Conservation (phyloP, 2,888 invertebrate genomes). For the Calephelis perditalis region DNA sequence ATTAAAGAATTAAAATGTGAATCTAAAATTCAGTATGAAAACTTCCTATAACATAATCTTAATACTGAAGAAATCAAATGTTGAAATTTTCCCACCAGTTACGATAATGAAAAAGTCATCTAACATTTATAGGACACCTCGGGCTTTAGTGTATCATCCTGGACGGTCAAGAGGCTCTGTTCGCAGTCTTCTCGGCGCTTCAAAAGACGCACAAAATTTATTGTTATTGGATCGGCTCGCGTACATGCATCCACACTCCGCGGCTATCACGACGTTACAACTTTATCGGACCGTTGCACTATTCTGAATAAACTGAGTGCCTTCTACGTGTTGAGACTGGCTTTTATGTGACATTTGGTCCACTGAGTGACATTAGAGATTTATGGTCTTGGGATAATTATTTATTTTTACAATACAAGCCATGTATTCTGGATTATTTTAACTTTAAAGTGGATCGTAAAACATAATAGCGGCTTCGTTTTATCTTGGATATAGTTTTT, state of each 20-base stretch:
- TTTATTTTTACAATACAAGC: constrained; percentile 10
- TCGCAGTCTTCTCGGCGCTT: constrained; percentile 50
- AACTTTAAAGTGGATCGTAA: background rate
- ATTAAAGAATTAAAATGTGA: too few species aligned
- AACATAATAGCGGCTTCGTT: background rate
- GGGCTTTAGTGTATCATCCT: constrained; percentile 22
- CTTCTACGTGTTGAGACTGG: constrained; percentile 29
- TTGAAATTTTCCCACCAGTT: background rate
- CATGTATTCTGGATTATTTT: constrained; percentile 14
- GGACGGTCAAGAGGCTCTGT: constrained; percentile 23
- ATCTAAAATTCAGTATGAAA: too few species aligned
- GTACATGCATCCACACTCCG: constrained; percentile 76
- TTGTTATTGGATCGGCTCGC: constrained; percentile 73
- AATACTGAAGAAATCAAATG: too few species aligned
- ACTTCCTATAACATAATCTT: too few species aligned
- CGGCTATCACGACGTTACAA: constrained; percentile 71
- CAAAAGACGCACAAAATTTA: constrained; percentile 73
- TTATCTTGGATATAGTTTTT: background rate
- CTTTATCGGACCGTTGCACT: constrained; percentile 56
- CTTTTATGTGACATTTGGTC: constrained; percentile 35
- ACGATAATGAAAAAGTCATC: constrained; percentile 8
- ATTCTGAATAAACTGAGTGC: constrained; percentile 36
- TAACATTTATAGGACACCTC: constrained; percentile 3
- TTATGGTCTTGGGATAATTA: constrained; percentile 20
- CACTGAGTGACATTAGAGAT: constrained; percentile 29